A percentile compares a stretch with the other conserved stretches of the same genome.
phyloP scores from a whole-genome alignment of 2,797 vertebrate species.

The Helarctos malayanus region DNA sequence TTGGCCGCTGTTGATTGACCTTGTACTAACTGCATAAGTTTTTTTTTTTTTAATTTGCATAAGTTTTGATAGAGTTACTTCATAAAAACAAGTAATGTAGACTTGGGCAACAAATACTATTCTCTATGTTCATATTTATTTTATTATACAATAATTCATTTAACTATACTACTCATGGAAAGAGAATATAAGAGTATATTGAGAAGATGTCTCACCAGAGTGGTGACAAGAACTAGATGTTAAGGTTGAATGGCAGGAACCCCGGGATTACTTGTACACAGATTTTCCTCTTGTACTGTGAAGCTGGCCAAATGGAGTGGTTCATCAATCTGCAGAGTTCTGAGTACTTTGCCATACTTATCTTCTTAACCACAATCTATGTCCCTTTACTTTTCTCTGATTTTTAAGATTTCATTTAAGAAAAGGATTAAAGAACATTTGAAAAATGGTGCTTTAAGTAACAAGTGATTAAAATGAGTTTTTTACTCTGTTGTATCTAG shows the following conservation, averaged over 20 bases:
- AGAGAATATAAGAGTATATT: not conserved
- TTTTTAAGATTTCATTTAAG: conserved; percentile 39
- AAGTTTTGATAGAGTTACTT: conserved; percentile 49
- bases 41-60: not conserved
- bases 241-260: not conserved
- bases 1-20: conserved; percentile 11
- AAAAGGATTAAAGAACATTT: conserved; percentile 39
- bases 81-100: conserved; percentile 43
- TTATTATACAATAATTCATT: not conserved
- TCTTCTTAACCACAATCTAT: not conserved
- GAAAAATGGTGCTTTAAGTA: not conserved
- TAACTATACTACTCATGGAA: not conserved
- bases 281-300: not conserved
- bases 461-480: conserved; percentile 26
- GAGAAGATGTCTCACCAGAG: not conserved
- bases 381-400: conserved; percentile 45
- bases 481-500: conserved; percentile 34
- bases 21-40: not conserved
- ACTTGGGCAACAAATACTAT: not conserved
- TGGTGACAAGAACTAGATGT: not conserved
- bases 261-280: not conserved
- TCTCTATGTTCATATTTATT: not conserved
- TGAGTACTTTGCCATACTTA: conserved; percentile 13
- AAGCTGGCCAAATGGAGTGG: not conserved
- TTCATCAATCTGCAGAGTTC: not conserved